Conservation (phyloP, 2,113 vertebrate genomes). For the Diadophis punctatus region DNA sequence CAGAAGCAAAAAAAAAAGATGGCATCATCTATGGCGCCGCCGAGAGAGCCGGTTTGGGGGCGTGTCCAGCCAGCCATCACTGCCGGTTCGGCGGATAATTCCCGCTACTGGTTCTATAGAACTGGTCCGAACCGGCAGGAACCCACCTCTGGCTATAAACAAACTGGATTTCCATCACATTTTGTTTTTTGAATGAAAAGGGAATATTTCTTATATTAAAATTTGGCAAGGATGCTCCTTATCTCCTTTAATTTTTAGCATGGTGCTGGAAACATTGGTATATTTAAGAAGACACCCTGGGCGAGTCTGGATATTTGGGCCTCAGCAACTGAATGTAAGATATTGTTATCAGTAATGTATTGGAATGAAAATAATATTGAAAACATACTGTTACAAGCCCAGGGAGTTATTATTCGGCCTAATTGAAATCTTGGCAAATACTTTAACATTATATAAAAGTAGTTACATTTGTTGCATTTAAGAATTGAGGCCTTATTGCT, state of each 20-base stretch:
- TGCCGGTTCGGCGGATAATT: no score
- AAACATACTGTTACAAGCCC: background rate
- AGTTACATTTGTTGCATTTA: background rate
- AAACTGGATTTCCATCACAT: background rate
- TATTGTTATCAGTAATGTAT: background rate
- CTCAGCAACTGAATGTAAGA: background rate
- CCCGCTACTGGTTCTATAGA: no score
- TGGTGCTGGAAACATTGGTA: background rate
- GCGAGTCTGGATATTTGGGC: background rate
- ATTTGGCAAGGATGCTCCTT: background rate
- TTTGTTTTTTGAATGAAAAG: background rate
- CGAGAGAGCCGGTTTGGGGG: no score
- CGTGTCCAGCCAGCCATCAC: no score
- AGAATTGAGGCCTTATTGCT: background rate
- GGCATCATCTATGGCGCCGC: no score
- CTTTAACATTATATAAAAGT: background rate
- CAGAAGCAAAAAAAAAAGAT: no score
- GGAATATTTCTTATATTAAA: background rate
- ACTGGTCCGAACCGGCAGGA: no score
- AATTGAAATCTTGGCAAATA: background rate
- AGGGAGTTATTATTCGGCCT: background rate
- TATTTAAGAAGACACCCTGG: background rate
- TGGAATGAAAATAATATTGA: background rate
- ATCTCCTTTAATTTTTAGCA: background rate
- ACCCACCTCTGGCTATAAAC: no score